Evolutionary conservation across 2,888 invertebrate genomes (phyloP).

Genomic region (Seladonia tumulorum): DNA sequence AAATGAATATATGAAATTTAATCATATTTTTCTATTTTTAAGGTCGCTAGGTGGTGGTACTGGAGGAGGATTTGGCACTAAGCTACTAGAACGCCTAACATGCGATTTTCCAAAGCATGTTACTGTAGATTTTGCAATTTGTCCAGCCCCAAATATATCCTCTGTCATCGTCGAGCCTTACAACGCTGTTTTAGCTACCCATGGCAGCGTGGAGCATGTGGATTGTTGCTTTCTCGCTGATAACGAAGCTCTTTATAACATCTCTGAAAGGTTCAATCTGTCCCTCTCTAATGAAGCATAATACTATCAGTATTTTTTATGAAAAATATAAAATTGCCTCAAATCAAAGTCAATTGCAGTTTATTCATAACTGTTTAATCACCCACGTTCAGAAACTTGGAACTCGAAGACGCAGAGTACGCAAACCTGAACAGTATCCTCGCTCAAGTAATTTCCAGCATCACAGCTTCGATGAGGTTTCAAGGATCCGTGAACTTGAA

Average conservation of each 20-base stretch:
- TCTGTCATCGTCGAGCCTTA: slow-evolving; percentile 92
- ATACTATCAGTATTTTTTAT: too few species aligned
- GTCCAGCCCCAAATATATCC: slow-evolving; percentile 94
- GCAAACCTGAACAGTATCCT: slow-evolving; percentile 93
- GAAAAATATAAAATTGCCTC: neutral
- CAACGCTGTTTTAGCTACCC: slow-evolving; percentile 89
- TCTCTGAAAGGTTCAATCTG: slow-evolving; percentile 86
- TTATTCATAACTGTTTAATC: neutral
- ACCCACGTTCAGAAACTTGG: slow-evolving; percentile 85
- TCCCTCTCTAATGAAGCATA: neutral
- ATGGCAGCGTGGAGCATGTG: slow-evolving; percentile 89
- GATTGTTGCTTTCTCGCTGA: slow-evolving; percentile 91
- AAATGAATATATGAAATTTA: neutral
- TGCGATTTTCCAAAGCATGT: slow-evolving; percentile 88
- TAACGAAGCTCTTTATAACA: slow-evolving; percentile 91
- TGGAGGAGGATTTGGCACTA: slow-evolving; percentile 90
- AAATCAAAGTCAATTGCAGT: neutral
- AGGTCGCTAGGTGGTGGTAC: slow-evolving; percentile 92
- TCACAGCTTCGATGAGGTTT: slow-evolving; percentile 90
- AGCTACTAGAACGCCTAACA: slow-evolving; percentile 88
- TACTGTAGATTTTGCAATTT: slow-evolving; percentile 90
- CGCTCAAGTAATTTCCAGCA: slow-evolving; percentile 89
- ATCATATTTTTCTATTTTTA: slow-evolving; percentile 24
- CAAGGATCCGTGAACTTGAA: slow-evolving; percentile 88
- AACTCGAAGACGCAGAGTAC: slow-evolving; percentile 92